These are phyloP conservation scores for Anolis carolinensis DNA, from an alignment of 2,113 vertebrate genomes.

Conservation along the genomic window DNA sequence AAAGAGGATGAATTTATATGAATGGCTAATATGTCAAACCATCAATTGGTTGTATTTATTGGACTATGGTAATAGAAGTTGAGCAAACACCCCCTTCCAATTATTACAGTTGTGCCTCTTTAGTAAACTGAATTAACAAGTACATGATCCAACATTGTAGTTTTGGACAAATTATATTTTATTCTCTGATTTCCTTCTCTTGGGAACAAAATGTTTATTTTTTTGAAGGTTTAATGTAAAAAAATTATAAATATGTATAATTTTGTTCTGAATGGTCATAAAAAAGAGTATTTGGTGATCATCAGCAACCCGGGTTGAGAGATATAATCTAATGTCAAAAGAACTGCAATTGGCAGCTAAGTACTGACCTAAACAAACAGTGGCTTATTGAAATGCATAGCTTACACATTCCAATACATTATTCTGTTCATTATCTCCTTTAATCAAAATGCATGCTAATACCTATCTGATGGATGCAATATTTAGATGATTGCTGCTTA, in stretches of 20 bases:
- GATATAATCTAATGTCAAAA: constrained; percentile 49
- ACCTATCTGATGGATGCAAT: constrained; percentile 62
- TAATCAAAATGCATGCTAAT: constrained; percentile 56
- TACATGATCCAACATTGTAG: constrained; percentile 39
- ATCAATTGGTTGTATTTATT: constrained; percentile 52
- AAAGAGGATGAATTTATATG: constrained; percentile 59
- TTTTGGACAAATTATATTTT: constrained; percentile 35
- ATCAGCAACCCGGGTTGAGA: constrained; percentile 39
- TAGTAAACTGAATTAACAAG: constrained; percentile 27
- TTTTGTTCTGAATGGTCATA: constrained; percentile 63
- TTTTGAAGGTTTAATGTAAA: constrained; percentile 54
- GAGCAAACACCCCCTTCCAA: not conserved
- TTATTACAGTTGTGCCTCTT: constrained; percentile 22
- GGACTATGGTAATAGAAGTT: constrained; percentile 57
- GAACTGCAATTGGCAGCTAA: constrained; percentile 55
- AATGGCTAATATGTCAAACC: constrained; percentile 39
- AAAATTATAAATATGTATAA: constrained; percentile 60
- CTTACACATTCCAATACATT: constrained; percentile 56
- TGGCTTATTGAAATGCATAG: constrained; percentile 48
- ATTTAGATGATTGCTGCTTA: constrained; percentile 49
- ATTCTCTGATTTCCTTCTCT: not conserved
- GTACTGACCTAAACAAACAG: constrained; percentile 60
- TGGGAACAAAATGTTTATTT: constrained; percentile 41
- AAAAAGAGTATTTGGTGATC: constrained; percentile 35
- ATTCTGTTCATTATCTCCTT: constrained; percentile 62